Evolutionary conservation across 2,888 invertebrate species (phyloP), one percentile per base, ranked within the genome.

Genomic region (Choristoneura rosaceana): DNA sequence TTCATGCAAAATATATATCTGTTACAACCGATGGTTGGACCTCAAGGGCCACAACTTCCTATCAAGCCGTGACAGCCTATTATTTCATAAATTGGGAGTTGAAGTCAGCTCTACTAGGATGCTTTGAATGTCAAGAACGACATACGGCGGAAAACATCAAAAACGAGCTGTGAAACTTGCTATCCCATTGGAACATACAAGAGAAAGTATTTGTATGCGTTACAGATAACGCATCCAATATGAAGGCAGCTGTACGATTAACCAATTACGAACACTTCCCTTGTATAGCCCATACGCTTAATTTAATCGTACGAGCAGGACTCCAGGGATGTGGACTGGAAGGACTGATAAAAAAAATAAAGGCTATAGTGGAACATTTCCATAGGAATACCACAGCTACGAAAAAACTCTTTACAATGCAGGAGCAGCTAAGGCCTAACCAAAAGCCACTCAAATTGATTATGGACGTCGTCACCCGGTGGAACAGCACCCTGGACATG

Each of bases 141-240:
- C 47, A 47, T 4, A 47, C 47, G 47, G 47, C 47, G 4, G 47
- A 47, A 47, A 9, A 47, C 10, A 47, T 47, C 10, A 47, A 47
- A 14, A 47, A 47, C 10, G 47, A 47, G 47, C 47, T 47, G n/a
- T 14, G 10, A 3, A 47, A 10, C 4, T 4, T 47, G 47, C 47
- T 14, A 3, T 47, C 47, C 55, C 61, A 77, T 69, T 78, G 74
- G 77, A 70, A 50, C 65, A 76, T 77, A 71, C 65, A 75, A 70
- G 74, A 78, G 76, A 78, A 79, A 74, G 75, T 77, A 74, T 74
- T 69, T 77, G 74, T 76, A 69, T 77, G 76, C 73, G 76, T 78
- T 70, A 80, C 75, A 70, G 79, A 81, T 76, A 81, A 81, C 69
- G 79, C 81, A 77, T 79, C 77, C 17, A 81, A 81, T 45, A 78